phyloP scores from a whole-genome alignment of 1,140 invertebrate species.

The Cotesia vestalis region DNA sequence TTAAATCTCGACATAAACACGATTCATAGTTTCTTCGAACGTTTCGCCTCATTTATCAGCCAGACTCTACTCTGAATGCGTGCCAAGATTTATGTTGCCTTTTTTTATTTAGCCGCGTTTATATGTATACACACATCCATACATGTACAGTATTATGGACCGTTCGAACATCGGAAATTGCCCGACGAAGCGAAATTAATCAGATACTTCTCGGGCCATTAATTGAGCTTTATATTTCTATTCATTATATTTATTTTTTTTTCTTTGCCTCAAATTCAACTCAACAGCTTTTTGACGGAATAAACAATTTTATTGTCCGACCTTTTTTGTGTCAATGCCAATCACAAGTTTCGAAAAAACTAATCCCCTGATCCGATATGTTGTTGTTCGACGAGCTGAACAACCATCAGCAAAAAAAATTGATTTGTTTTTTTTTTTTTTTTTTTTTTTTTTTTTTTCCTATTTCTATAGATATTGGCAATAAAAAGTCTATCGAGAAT shows the following conservation, averaged over 20 bases:
- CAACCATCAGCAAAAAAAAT: slow-evolving; percentile 2
- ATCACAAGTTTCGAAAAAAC: not conserved
- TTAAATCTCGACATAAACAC: slow-evolving; percentile 23
- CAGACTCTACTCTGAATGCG: slow-evolving; percentile 35
- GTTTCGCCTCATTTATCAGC: slow-evolving; percentile 43
- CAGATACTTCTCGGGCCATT: slow-evolving; percentile 15
- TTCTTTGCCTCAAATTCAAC: not conserved
- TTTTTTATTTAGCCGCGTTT: slow-evolving; percentile 32
- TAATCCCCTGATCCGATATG: not conserved
- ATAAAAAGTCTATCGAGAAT: slow-evolving; percentile 14
- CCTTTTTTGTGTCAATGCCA: no score
- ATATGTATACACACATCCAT: not conserved
- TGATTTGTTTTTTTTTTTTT: no score
- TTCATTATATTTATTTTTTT: not conserved
- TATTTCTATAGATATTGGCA: not conserved
- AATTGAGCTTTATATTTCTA: slow-evolving; percentile 13
- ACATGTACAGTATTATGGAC: not conserved
- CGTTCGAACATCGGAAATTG: slow-evolving; percentile 32
- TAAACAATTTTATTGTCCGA: not conserved
- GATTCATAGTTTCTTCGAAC: slow-evolving; percentile 33
- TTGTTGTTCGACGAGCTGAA: not conserved
- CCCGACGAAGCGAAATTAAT: slow-evolving; percentile 27
- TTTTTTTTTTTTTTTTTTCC: no score
- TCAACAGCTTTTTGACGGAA: not conserved
- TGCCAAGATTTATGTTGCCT: slow-evolving; percentile 43